Base-by-base conservation (phyloP, 2,888 invertebrate genomes). In the Sarcophaga carnaria region DNA sequence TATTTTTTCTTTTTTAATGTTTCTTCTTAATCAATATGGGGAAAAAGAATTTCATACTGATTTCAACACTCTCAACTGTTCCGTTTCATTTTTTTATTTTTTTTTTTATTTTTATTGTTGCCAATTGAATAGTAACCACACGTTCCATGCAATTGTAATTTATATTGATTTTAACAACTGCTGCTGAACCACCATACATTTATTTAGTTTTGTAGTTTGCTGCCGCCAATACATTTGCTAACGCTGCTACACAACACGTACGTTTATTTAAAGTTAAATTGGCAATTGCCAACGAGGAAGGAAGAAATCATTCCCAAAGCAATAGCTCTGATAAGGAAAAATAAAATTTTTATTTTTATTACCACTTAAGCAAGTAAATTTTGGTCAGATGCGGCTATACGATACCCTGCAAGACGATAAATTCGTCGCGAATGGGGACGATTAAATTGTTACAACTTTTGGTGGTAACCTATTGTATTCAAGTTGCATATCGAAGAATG, bases 161-260 rank as follows among this genome's bases (percentile, higher is more conserved):
- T 75, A 81, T 86, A 78, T 86, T 80, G 81, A 78, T 83, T 86
- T 86, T 74, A 83, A 78, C 74, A 80, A 80, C 72, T 77, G 80
- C n/a, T 37, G 37, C 37, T 37, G 37, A 8, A 8, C 37, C 8
- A 77, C 62, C 17, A 77, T 49, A 78, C 63, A 80, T 72, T 45
- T 49, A 17, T 66, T 66, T 25, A 27, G 45, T 37, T 37, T 37
- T 37, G 2, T 37, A 37, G 37, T 37, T 37, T 45, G 67, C 47
- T 11, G 45, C 45, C 54, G 14, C 54, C 4, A 4, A 12, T 54
- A 14, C 54, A 4, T 54, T n/a, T 17, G 12, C 6, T 2, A 62
- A 62, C 6, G 8, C 10, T 12, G 49, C 59, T 59, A 4, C 3
- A 25, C 4, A 12, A 74, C 83, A 75, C 69, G 74, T 83, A 70